phyloP scores from a whole-genome alignment of 2,113 vertebrate genomes.

The Seriola rivoliana region DNA sequence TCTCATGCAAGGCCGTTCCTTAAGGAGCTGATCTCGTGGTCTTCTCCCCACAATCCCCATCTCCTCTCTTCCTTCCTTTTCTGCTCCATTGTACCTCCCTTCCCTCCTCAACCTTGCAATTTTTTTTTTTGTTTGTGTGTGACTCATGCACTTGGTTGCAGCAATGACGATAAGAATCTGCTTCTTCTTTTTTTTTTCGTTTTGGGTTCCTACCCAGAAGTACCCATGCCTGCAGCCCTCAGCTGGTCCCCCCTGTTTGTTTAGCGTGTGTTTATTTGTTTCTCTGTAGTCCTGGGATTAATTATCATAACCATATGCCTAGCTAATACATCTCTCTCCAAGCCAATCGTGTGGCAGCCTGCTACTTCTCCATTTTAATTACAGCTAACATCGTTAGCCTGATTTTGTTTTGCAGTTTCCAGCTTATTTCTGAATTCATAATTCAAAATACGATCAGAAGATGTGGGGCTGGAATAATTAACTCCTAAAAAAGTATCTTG shows the following conservation, averaged over 20 bases:
- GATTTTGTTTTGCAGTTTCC: conserved; percentile 59
- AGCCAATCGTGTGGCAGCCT: conserved; percentile 68
- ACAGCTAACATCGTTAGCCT: conserved; percentile 74
- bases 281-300: conserved; percentile 82
- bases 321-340: conserved; percentile 75
- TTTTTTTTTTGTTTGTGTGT: conserved; percentile 17
- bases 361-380: conserved; percentile 75
- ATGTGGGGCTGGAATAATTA: conserved; percentile 62
- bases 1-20: conserved; percentile 28
- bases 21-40: conserved; percentile 36
- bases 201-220: conserved; percentile 65
- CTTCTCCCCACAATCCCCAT: background rate
- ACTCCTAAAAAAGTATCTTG: conserved; percentile 21
- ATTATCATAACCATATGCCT: conserved; percentile 85
- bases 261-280: conserved; percentile 81
- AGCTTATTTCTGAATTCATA: conserved; percentile 54
- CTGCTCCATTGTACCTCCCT: conserved; percentile 21
- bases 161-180: conserved; percentile 71
- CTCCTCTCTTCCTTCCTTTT: background rate
- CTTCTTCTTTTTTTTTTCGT: background rate
- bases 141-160: conserved; percentile 27
- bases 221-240: conserved; percentile 72
- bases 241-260: conserved; percentile 78
- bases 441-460: conserved; percentile 47
- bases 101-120: conserved; percentile 13